Evolutionary conservation across 2,888 invertebrate species (phyloP), one percentile per base, ranked within the genome.

Genomic region (Eupithecia insigniata): DNA sequence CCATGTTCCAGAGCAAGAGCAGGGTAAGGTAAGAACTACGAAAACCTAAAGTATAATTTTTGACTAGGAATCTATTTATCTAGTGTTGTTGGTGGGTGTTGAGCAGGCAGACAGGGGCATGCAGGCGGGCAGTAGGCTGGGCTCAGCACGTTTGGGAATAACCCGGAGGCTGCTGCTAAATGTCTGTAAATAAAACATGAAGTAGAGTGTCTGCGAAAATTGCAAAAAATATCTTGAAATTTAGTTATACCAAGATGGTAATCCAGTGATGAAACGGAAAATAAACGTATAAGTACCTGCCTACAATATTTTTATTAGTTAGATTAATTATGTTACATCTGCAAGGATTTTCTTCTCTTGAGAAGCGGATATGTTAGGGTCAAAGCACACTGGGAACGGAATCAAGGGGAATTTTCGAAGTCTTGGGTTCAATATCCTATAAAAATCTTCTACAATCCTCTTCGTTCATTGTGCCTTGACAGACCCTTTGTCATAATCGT

Each of bases 131-230:
- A 90, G 81, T 92, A 93, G 0, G 90, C 80, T 3, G 89, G 80
- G 46, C 85, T 82, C 67, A 93, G 80, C 71, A 91, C 88, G 2
- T 89, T 76, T 6, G 92, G 91, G 85, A 96, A 95, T 84, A 95
- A 90, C 70, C 95, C 95, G 66, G 95, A 95, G 67, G 95, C 95
- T 74, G 95, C 96, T 71, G 96, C 96, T 81, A 96, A 68, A 64
- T 78, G 74, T 22, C 78, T 79, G 76, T 4, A 69, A 71, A 28
- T 36, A 51, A 30, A 65, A 51, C 14, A 30, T 16, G 0, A 18
- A 7, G 16, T 62, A 12, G 34, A 18, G 12, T 12, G 2, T n/a
- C 26, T 32, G 32, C n/a, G 1, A 16, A 32, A 18, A 34, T 34
- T 1, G 22, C 5, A 26, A 10, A 51, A 51, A 55, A 51, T n/a